phyloP scores from a whole-genome alignment of 1,140 invertebrate species.

The Heliconius hermathena region DNA sequence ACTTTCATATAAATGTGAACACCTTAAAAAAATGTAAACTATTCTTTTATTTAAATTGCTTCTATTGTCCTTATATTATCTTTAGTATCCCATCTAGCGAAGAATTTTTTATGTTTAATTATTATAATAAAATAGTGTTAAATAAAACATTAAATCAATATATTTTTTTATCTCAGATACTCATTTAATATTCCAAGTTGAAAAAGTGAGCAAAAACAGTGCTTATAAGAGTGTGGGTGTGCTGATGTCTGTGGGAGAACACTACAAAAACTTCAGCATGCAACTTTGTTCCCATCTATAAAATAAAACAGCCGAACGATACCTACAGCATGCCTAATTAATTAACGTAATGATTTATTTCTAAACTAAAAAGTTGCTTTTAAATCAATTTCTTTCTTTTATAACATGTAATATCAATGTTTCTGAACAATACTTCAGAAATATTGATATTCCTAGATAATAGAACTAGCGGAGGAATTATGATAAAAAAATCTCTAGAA shows the following conservation, averaged over 20 bases:
- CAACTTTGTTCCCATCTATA: constrained; percentile 16
- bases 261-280: constrained; percentile 5
- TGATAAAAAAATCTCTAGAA: not conserved
- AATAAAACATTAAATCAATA: not conserved
- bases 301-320: not conserved
- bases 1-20: too few relatives aligned
- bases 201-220: constrained; percentile 1
- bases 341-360: not conserved
- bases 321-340: not conserved
- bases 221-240: not conserved
- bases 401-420: too few relatives aligned
- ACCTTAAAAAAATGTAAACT: too few relatives aligned
- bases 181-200: not conserved
- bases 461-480: too few relatives aligned
- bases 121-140: not conserved
- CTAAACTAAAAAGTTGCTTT: not conserved
- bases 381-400: not conserved
- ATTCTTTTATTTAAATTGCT: not conserved
- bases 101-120: not conserved
- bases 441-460: too few relatives aligned
- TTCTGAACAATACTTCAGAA: not conserved
- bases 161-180: constrained; percentile 5
- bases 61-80: not conserved
- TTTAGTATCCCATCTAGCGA: not conserved
- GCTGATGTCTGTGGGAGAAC: not conserved